These are phyloP conservation scores for Trididemnum clinides DNA, from an alignment of 23 tunicate species.

Conservation along the genomic window DNA sequence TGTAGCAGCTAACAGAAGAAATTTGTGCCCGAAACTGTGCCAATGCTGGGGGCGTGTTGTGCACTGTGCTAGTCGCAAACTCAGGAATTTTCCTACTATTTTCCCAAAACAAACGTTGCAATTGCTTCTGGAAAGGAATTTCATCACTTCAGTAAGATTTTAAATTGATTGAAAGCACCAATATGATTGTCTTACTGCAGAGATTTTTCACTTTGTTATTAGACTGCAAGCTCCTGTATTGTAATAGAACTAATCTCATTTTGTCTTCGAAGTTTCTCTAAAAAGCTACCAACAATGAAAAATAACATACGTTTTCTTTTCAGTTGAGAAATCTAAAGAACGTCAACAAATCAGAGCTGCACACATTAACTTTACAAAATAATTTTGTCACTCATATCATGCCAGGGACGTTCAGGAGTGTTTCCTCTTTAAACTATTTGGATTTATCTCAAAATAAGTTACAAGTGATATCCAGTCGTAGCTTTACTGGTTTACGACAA, in stretches of 20 bases:
- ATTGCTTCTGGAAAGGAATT: conserved; percentile 27
- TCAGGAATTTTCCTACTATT: conserved; percentile 4
- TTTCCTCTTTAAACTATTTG: not conserved
- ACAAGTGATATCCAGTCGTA: not conserved
- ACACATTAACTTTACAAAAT: conserved; percentile 32
- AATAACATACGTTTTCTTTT: too few species aligned
- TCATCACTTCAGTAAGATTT: conserved; percentile 40
- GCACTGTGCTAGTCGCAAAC: not conserved
- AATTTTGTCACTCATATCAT: conserved; percentile 11
- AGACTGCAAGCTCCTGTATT: too few species aligned
- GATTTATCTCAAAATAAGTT: conserved; percentile 42
- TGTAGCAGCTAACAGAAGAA: too few species aligned
- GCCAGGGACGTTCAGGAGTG: conserved; percentile 11
- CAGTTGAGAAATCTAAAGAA: not conserved
- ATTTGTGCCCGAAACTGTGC: conserved; percentile 30
- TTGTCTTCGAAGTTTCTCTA: too few species aligned
- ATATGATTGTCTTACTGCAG: too few species aligned
- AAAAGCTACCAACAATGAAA: too few species aligned
- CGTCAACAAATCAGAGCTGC: conserved; percentile 4
- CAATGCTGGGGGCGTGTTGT: conserved; percentile 26
- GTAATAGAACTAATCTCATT: too few species aligned
- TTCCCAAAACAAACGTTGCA: not conserved
- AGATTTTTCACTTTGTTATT: too few species aligned
- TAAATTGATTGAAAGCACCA: too few species aligned
- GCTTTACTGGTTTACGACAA: conserved; percentile 19